Conservation (phyloP, 2,888 invertebrate genomes). For the Eurois occulta region DNA sequence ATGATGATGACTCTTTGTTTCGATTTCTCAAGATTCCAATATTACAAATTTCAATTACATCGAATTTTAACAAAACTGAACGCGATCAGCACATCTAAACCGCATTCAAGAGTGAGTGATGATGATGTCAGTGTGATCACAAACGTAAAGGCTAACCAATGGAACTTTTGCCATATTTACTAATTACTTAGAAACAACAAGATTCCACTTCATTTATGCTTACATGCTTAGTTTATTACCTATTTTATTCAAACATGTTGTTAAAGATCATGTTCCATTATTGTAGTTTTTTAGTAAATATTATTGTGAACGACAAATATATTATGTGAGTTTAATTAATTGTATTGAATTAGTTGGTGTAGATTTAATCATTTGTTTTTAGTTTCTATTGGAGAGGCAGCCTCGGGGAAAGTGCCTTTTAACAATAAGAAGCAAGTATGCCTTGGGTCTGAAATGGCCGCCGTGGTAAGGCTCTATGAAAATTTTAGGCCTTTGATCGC, state of each 20-base stretch:
- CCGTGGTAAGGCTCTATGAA: neutral
- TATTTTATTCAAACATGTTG: conserved; percentile 22
- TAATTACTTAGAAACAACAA: neutral
- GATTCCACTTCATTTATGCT: neutral
- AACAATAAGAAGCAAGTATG: conserved; percentile 13
- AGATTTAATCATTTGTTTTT: conserved; percentile 65
- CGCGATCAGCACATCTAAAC: no score
- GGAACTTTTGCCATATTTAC: neutral
- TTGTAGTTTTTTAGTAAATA: conserved; percentile 30
- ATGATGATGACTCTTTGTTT: conserved; percentile 2
- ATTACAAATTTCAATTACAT: conserved; percentile 2
- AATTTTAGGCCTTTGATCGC: neutral
- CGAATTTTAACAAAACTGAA: neutral
- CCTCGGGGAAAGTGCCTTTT: conserved; percentile 35
- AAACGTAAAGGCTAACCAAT: conserved; percentile 11
- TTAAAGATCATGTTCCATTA: conserved; percentile 43
- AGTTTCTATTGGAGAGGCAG: conserved; percentile 50
- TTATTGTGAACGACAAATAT: conserved; percentile 27
- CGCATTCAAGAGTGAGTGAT: no score
- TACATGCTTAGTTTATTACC: neutral
- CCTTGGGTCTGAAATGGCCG: neutral
- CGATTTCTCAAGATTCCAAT: conserved; percentile 6
- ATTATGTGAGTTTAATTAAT: conserved; percentile 40
- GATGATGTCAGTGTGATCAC: no score
- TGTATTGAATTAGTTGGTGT: conserved; percentile 46